Evolutionary conservation across 2,888 invertebrate species (phyloP).

Genomic region (Petrophora chlorosata): DNA sequence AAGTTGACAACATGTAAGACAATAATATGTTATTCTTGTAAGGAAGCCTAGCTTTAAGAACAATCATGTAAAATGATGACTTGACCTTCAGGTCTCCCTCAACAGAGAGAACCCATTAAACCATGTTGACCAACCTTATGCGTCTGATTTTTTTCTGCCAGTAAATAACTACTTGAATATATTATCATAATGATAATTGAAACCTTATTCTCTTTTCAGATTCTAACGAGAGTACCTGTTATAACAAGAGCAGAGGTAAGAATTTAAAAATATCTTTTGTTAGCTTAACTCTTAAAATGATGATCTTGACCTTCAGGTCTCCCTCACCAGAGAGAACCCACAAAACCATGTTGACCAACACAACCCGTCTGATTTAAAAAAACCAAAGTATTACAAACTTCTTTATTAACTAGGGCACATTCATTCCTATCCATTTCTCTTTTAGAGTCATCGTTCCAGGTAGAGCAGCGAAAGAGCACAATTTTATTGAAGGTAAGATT

Average conservation of each 20-base stretch:
- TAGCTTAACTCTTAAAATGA: slow-evolving; percentile 22
- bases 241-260: background rate
- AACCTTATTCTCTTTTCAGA: slow-evolving; percentile 1
- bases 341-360: slow-evolving; percentile 62
- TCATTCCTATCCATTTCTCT: too few relatives aligned
- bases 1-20: too few relatives aligned
- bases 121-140: slow-evolving; percentile 61
- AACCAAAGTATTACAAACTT: too few relatives aligned
- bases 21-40: too few relatives aligned
- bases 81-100: slow-evolving; percentile 60
- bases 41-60: too few relatives aligned
- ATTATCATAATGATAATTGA: too few relatives aligned
- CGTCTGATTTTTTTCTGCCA: slow-evolving; percentile 59
- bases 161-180: too few relatives aligned
- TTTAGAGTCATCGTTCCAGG: too few relatives aligned
- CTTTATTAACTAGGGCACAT: too few relatives aligned
- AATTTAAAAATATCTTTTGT: background rate
- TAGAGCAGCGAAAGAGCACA: too few relatives aligned
- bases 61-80: slow-evolving; percentile 37
- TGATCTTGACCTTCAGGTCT: slow-evolving; percentile 57
- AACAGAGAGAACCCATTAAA: slow-evolving; percentile 59
- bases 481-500: too few relatives aligned
- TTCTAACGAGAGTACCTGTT: background rate
- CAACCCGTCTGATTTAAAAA: slow-evolving; percentile 59
- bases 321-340: slow-evolving; percentile 64